Percentiles rank a stretch among this genome's conserved stretches.
Conservation (phyloP, 2,113 vertebrate species). For the Aptenodytes patagonicus region DNA sequence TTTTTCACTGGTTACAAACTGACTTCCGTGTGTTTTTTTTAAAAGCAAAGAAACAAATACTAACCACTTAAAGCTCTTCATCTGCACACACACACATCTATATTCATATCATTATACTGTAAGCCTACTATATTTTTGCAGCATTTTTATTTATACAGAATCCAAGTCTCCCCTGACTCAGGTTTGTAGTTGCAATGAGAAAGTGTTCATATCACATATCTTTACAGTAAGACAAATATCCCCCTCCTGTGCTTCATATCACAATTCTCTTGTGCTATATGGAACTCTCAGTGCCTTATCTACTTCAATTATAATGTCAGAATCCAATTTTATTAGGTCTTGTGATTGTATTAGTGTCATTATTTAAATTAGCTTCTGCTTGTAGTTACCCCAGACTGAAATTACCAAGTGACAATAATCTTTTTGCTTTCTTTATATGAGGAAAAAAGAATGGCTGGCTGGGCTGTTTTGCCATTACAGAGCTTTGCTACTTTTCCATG, state of each 20-base stretch:
- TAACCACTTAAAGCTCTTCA: background rate
- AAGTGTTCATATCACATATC: background rate
- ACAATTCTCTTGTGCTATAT: background rate
- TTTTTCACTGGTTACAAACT: background rate
- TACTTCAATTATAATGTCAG: background rate
- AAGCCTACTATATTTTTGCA: background rate
- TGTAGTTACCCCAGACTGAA: background rate
- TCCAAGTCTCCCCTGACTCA: background rate
- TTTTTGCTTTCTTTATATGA: background rate
- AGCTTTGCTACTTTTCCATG: background rate
- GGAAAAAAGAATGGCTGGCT: background rate
- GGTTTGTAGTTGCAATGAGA: background rate
- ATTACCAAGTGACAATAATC: background rate
- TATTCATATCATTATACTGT: background rate
- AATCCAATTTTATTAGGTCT: background rate
- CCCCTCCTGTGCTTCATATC: background rate
- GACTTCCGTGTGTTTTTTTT: rapidly evolving
- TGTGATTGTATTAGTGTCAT: background rate
- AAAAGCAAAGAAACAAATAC: background rate
- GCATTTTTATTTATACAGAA: background rate
- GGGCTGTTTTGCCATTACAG: background rate
- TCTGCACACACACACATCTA: too few relatives aligned
- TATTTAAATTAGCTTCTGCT: background rate
- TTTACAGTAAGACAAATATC: background rate
- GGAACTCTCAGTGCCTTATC: background rate